Evolutionary conservation across 53 echinoderm and acorn worm genomes (phyloP), one percentile per base, ranked within the genome.

Genomic region (Crossaster papposus): DNA sequence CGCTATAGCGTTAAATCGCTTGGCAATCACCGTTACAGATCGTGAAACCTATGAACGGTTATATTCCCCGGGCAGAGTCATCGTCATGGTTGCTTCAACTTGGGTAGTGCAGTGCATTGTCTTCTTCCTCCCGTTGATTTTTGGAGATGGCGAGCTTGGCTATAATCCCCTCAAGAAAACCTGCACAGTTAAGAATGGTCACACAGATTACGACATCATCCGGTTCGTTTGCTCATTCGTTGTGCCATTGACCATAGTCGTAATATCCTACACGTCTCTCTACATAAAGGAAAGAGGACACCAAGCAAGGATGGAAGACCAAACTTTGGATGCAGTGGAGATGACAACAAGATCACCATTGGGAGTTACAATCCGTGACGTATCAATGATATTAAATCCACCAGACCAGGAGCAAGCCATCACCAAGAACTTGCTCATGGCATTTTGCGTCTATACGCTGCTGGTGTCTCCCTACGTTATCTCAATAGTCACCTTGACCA

Each of bases 1-100:
- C 30, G 68, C 85, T 26, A 79, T 91, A 64, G 91, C 91, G 24
- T 5, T 91, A 14, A 91, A 85, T 36, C 84, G 91, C 20, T 73
- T 84, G 79, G 64, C 91, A 4, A 20, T 94, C 81, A 85, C 93
- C 1, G 65, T 79, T 62, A 33, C 83, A 23, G 53, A 36, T n/a
- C n/a, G n/a, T 9, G 63, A 83, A 18, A 79, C 80, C 26, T 93
- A 93, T 23, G 58, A 51, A 22, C 30, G 52, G 17, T 83, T 83
- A 29, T 93, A 72, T 30, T 58, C 74, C 20, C 90, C 90, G n/a
- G 26, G 84, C 4, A 79, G 85, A 74, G 79, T 85, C 20, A 24
- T 37, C 80, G 34, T 70, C 63, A 90, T 93, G 93, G 79, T 93
- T 4, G 72, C 77, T 18, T 20, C 78, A 30, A 79, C 90, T 4